Percentiles rank a stretch among this genome's conserved stretches.
phyloP scores from a whole-genome alignment of 2,888 invertebrate species.

The Thyatira batis region DNA sequence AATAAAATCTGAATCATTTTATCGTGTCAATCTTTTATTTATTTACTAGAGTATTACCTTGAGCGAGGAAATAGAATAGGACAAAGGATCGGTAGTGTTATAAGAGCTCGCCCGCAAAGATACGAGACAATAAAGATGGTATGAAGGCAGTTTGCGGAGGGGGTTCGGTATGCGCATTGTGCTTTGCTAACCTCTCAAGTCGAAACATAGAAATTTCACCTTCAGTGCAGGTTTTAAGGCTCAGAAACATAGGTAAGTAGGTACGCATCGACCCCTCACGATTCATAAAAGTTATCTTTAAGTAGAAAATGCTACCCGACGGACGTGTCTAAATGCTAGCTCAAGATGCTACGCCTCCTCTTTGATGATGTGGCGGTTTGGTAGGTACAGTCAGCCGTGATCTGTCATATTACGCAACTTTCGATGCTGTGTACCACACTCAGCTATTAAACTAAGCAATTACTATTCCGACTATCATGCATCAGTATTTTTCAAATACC shows the following conservation, averaged over 20 bases:
- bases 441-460: slow-evolving; percentile 34
- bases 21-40: background rate
- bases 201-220: background rate
- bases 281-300: no score
- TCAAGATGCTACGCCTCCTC: background rate
- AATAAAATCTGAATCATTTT: background rate
- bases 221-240: no score
- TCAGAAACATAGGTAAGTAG: no score
- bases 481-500: background rate
- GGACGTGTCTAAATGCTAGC: background rate
- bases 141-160: slow-evolving; percentile 42
- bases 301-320: no score
- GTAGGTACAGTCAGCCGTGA: slow-evolving; percentile 25
- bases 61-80: background rate
- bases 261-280: no score
- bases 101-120: slow-evolving; percentile 39
- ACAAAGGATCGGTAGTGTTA: slow-evolving; percentile 47
- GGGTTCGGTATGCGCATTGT: slow-evolving; percentile 42
- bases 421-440: slow-evolving; percentile 41
- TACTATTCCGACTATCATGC: slow-evolving; percentile 37
- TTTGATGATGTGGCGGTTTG: background rate
- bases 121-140: slow-evolving; percentile 43
- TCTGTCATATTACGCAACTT: slow-evolving; percentile 49
- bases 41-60: background rate
- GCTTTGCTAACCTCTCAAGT: slow-evolving; percentile 19